Conservation (phyloP, 2,797 vertebrate species). For the Gallinago nigripennis region DNA sequence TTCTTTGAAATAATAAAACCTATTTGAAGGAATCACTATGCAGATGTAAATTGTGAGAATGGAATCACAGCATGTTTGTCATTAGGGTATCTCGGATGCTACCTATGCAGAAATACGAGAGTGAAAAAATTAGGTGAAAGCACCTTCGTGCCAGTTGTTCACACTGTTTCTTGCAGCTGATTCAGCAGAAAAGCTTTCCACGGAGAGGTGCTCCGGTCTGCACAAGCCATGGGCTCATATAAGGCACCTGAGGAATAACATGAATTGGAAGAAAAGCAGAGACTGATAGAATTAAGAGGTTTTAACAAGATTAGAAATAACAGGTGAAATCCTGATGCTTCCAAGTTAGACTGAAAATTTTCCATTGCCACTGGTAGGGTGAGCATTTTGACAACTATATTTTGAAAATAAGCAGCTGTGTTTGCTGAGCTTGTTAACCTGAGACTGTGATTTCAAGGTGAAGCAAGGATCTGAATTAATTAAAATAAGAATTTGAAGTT, state of each 20-base stretch:
- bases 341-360: not conserved
- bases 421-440: not conserved
- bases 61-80: not conserved
- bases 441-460: not conserved
- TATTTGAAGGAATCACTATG: not conserved
- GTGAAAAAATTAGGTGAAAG: not conserved
- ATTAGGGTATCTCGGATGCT: not conserved
- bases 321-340: not conserved
- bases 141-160: not conserved
- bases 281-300: not conserved
- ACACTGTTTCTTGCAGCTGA: not conserved
- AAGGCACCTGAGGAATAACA: not conserved
- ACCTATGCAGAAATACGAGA: not conserved
- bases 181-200: not conserved
- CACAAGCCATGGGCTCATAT: not conserved
- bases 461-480: not conserved
- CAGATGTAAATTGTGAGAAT: not conserved
- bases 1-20: not conserved
- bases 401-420: conserved; percentile 13
- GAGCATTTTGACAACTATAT: not conserved
- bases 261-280: not conserved
- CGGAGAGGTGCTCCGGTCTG: not conserved
- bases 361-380: not conserved
- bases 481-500: not conserved
- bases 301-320: not conserved